Base-by-base conservation (phyloP, 2,888 invertebrate species). In the Molorchus minor region DNA sequence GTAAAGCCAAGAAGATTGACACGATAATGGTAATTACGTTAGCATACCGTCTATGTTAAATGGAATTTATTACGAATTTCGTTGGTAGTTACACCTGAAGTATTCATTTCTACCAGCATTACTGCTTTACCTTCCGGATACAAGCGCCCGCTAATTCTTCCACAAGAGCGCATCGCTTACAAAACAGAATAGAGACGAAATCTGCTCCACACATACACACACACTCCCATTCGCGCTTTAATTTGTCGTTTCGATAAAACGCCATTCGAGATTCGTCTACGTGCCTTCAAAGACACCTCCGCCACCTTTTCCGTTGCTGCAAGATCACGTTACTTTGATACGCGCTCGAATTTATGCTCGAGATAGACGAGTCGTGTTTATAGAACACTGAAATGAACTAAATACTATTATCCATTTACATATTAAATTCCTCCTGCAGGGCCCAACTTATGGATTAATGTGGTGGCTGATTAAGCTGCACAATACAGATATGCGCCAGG, bases 381-480 rank as follows among this genome's bases (percentile, higher is more conserved):
- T 57, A 53, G 56, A 54, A 56, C 59, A 47, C 21, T 45, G 49
- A 35, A 36, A 35, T 51, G 46, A 47, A 54, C 62, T 62, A 56
- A 59, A 56, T 59, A 56, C 57, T 60, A 55, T 60, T 57, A 60
- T 60, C 60, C 63, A 58, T 63, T 60, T 63, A 57, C 60, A 63
- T 62, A 58, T 58, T 60, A 63, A 60, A 63, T 63, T 57, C 57
- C 57, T 63, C 55, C 46, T 51, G 59, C 53, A 49, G 52, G 52
- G 30, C 21, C 29, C 19, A 40, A 41, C 52, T 41, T 52, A 52
- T 30, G 52, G 52, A 52, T 52, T 52, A 52, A 40, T 41, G 52
- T 25, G 41, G 52, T 20, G 52, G 17, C 41, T 52, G 52, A 52
- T 52, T 52, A 52, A 52, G 41, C 52, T 52, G 41, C 52, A 52